Evolutionary conservation across 2,113 vertebrate species (phyloP).

Genomic region (Serinus canaria): DNA sequence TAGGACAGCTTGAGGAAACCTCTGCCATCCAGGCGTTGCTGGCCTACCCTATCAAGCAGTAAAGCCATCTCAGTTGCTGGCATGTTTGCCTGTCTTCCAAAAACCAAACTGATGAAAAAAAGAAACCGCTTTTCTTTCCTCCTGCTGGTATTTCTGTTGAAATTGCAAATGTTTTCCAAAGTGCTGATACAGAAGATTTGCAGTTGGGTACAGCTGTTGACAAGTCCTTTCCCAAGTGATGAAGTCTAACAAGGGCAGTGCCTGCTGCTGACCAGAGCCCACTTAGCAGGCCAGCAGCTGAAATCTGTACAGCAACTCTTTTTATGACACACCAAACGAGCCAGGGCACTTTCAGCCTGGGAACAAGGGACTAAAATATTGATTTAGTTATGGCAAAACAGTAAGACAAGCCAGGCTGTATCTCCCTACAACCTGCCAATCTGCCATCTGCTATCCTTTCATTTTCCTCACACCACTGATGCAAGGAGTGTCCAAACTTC

Average conservation of each 20-base stretch:
- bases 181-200: constrained; percentile 27
- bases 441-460: constrained; percentile 35
- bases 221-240: constrained; percentile 3
- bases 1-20: neutral
- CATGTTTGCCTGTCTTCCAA: constrained; percentile 9
- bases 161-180: constrained; percentile 32
- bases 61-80: neutral
- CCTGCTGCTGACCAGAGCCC: neutral
- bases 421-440: constrained; percentile 7
- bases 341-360: neutral
- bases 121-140: neutral
- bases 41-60: neutral
- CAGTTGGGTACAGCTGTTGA: constrained; percentile 8
- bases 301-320: neutral
- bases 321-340: neutral
- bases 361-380: constrained; percentile 36
- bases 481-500: constrained; percentile 11
- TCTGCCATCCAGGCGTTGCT: constrained; percentile 2
- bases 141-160: constrained; percentile 23
- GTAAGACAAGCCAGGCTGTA: neutral
- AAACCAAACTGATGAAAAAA: neutral
- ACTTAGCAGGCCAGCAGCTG: neutral
- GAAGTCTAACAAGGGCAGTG: neutral
- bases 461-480: neutral
- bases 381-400: neutral